A percentile compares a stretch with the other conserved stretches of the same genome.
These are phyloP conservation scores for Amphiprion percula DNA, from an alignment of 2,113 vertebrate genomes.

Conservation along the genomic window DNA sequence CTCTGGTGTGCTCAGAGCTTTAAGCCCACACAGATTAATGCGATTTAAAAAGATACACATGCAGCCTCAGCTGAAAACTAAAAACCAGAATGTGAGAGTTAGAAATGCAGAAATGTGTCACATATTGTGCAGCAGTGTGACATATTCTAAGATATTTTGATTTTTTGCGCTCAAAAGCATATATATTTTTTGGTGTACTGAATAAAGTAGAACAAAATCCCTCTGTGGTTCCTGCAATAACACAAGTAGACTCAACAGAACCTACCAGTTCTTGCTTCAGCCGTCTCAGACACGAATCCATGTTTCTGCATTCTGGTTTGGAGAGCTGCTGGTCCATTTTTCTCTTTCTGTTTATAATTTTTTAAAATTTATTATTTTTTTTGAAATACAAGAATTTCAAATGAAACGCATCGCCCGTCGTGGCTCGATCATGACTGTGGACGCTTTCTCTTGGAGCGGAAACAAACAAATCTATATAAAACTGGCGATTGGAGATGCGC, in stretches of 20 bases:
- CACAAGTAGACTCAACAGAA: conserved; percentile 20
- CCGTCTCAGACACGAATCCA: conserved; percentile 84
- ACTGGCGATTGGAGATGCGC: conserved; percentile 39
- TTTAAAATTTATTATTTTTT: neutral
- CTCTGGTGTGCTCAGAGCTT: conserved; percentile 44
- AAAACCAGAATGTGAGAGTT: neutral
- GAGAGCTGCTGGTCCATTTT: conserved; percentile 69
- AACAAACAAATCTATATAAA: neutral
- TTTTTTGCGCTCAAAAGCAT: too few species aligned
- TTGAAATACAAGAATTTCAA: conserved; percentile 27
- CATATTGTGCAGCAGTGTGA: neutral
- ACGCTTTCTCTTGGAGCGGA: neutral
- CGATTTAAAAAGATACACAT: conserved; percentile 33
- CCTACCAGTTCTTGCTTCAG: conserved; percentile 86
- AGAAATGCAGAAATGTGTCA: neutral
- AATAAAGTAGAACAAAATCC: neutral
- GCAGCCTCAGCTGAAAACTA: conserved; percentile 15
- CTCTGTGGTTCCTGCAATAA: neutral
- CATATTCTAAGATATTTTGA: neutral
- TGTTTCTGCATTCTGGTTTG: conserved; percentile 78
- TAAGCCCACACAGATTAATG: conserved; percentile 55
- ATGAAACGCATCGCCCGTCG: conserved; percentile 26
- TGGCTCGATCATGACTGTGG: conserved; percentile 50
- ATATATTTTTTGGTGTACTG: too few species aligned
- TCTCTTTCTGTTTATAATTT: neutral